Evolutionary conservation across 2,113 vertebrate species (phyloP).

Genomic region (Neogobius melanostomus): DNA sequence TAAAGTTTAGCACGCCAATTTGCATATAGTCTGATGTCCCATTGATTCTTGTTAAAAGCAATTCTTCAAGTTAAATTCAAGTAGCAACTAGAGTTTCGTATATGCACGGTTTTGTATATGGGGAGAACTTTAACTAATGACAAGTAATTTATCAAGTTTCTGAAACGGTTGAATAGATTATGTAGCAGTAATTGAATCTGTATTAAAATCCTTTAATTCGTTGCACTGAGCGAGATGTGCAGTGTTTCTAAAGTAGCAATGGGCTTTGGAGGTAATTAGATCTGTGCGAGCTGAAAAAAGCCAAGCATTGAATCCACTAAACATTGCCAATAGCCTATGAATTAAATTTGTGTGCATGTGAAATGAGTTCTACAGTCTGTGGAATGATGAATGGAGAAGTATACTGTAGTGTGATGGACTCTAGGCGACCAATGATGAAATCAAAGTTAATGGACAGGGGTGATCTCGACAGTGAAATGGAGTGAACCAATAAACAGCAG

Average conservation of each 20-base stretch:
- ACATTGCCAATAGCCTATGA: not conserved
- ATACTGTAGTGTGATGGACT: too few relatives aligned
- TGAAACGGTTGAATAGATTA: not conserved
- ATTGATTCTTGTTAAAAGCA: not conserved
- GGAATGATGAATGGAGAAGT: too few relatives aligned
- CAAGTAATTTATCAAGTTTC: not conserved
- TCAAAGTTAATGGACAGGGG: not conserved
- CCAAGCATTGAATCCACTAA: not conserved
- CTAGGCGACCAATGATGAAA: too few relatives aligned
- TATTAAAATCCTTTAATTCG: not conserved
- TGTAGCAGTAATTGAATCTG: constrained; percentile 2
- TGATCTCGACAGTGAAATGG: not conserved
- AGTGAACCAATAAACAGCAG: not conserved
- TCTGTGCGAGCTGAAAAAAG: not conserved
- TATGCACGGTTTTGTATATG: not conserved
- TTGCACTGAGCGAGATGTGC: not conserved
- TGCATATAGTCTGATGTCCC: not conserved
- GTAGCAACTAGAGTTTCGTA: not conserved
- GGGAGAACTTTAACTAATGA: not conserved
- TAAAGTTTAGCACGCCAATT: not conserved
- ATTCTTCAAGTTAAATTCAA: not conserved
- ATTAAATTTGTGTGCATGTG: not conserved
- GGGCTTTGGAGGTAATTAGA: not conserved
- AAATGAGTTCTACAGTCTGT: too few relatives aligned
- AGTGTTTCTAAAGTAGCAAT: not conserved